Evolutionary conservation across 2,113 vertebrate genomes (phyloP).

Genomic region (Budorcas taxicolor): DNA sequence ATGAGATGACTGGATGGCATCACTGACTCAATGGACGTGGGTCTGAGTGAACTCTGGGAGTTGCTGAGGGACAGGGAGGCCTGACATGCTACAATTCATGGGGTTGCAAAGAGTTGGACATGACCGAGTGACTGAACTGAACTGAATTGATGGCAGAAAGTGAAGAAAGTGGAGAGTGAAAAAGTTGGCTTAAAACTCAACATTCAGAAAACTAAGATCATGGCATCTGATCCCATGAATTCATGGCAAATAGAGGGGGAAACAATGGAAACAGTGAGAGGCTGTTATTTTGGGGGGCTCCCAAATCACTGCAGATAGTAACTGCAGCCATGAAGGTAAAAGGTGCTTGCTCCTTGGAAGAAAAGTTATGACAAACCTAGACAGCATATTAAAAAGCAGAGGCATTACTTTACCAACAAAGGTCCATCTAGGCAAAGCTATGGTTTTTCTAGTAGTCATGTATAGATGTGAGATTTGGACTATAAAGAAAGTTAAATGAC

Average conservation of each 20-base stretch:
- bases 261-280: background rate
- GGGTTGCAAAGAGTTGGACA: rapidly evolving
- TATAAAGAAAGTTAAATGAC: background rate
- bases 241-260: background rate
- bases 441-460: background rate
- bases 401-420: background rate
- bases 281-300: rapidly evolving
- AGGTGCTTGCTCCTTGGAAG: background rate
- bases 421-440: background rate
- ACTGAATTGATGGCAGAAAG: background rate
- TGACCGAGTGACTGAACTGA: no score
- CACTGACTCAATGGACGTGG: no score
- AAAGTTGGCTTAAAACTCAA: background rate
- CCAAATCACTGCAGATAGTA: background rate
- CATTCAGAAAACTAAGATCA: background rate
- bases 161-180: background rate
- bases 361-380: background rate
- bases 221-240: background rate
- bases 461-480: background rate
- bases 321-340: background rate
- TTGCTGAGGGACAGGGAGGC: no score
- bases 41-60: no score
- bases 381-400: background rate
- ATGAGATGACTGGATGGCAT: no score
- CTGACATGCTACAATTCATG: no score